Base-by-base conservation (phyloP, 2,888 invertebrate genomes). In the Netelia fuscicornis region DNA sequence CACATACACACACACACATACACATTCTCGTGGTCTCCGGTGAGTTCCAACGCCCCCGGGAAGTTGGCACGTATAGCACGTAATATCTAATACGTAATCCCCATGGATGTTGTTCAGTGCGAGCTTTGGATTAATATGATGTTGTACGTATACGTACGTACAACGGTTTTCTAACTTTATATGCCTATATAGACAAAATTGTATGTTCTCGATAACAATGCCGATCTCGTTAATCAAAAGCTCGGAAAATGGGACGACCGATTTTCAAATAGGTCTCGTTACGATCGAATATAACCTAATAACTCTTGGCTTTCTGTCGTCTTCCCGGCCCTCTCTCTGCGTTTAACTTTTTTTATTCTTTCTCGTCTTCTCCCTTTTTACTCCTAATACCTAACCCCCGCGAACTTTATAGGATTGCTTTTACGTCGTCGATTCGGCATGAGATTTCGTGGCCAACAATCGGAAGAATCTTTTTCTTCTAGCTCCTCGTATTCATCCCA, bases 391-490 rank as follows among this genome's bases (percentile, higher is more conserved):
- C 52, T 78, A 60, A 44, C 71, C 70, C 67, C n/a, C 8, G 60
- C 65, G 76, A 76, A 81, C 81, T 81, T 68, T 23, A 48, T 20
- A 67, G 77, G 84, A 84, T 81, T 84, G 77, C 81, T 81, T 84
- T 81, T 77, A 62, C 74, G 84, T 81, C 81, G 76, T 74, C 62
- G 84, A 81, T 84, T 81, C 77, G 77, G 81, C 84, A 77, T 64
- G 84, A 84, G 72, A 84, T 84, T 84, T 64, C 80, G 72, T 74
- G 84, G 71, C 72, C 81, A 81, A 84, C 81, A 70, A 84, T 84
- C 84, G 77, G 56, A 58, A 23, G 68, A 81, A 77, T 76, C 64
- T 79, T 25, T 48, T 77, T 37, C 81, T 54, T 79, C 84, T 70
- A 30, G 44, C 30, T 76, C 65, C 58, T 74, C 64, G 37, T 60